Evolutionary conservation across 1,140 invertebrate genomes (phyloP).

Genomic region (Atta texana): DNA sequence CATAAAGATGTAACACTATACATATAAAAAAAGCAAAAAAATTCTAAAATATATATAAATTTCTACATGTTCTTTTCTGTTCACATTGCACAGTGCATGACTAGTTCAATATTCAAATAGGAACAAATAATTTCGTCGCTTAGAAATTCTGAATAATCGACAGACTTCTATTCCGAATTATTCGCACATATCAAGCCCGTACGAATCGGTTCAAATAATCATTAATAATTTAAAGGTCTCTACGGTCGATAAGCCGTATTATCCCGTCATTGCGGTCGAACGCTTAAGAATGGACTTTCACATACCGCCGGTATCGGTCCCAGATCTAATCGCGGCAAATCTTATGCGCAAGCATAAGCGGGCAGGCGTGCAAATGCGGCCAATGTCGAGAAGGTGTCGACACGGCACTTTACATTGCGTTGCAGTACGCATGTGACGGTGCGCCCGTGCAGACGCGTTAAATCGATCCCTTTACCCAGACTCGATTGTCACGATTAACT

Average conservation of each 20-base stretch:
- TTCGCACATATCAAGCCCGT: slow-evolving; percentile 1
- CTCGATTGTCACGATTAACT: slow-evolving; percentile 32
- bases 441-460: slow-evolving; percentile 38
- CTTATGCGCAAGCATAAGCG: slow-evolving; percentile 32
- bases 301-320: slow-evolving; percentile 45
- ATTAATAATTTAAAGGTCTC: slow-evolving; percentile 55
- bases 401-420: slow-evolving; percentile 32
- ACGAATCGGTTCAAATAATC: slow-evolving; percentile 36
- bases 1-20: not conserved
- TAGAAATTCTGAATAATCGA: slow-evolving; percentile 12
- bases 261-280: slow-evolving; percentile 34
- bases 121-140: slow-evolving; percentile 3
- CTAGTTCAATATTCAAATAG: not conserved
- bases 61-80: not conserved
- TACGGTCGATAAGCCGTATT: slow-evolving; percentile 48
- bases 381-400: slow-evolving; percentile 58
- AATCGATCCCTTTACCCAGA: slow-evolving; percentile 49
- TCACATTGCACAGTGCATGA: not conserved
- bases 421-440: slow-evolving; percentile 48
- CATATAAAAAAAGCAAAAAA: no score
- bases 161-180: slow-evolving; percentile 21
- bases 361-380: slow-evolving; percentile 46
- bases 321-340: slow-evolving; percentile 48
- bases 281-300: slow-evolving; percentile 59
- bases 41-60: not conserved